Evolutionary conservation across 2,888 invertebrate species (phyloP), one percentile per base, ranked within the genome.

Genomic region (Bruchidius siliquastri): DNA sequence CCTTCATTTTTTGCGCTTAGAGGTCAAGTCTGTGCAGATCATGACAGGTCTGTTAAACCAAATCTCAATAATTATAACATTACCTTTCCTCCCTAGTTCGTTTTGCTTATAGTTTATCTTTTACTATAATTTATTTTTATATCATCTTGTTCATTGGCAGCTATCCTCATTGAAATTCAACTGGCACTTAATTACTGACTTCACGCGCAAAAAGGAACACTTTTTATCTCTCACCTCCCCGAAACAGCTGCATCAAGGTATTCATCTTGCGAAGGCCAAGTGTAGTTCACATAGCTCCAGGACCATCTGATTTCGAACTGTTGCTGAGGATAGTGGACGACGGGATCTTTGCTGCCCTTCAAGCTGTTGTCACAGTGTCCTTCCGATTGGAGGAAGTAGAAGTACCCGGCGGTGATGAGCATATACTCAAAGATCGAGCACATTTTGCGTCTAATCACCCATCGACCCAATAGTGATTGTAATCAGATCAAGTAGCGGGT

Each of bases 271-370:
- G 89, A 88, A 66, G 88, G 88, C 92, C 92, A 93, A 67, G 89
- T 89, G 85, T 90, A 92, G 83, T 93, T 91, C 75, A 93, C 87
- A 77, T 88, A 88, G 82, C 89, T 90, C 93, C 93, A 93, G 13
- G 66, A 67, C 21, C 21, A 67, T 18, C 21, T 67, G 21, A 67
- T 71, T 22, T 66, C 26, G 26, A 71, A 71, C 49, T 1, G 6
- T 18, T 49, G 13, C 13, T 49, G 49, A 49, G 3, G 49, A 49
- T 49, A 49, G 8, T 49, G n/a, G n/a, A n/a, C 18, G 18, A 18
- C 13, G 1, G 6, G 49, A 49, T 4, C 6, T 49, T 18, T 49
- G 49, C 13, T 49, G 0, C 1, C 49, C 13, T 49, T 49, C 49
- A 49, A 13, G 49, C 49, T 8, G 18, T 49, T 49, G 8, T 49